Evolutionary conservation across 2,113 vertebrate genomes (phyloP), one percentile per base, ranked within the genome.

Genomic region (Xyliphius kryptos): DNA sequence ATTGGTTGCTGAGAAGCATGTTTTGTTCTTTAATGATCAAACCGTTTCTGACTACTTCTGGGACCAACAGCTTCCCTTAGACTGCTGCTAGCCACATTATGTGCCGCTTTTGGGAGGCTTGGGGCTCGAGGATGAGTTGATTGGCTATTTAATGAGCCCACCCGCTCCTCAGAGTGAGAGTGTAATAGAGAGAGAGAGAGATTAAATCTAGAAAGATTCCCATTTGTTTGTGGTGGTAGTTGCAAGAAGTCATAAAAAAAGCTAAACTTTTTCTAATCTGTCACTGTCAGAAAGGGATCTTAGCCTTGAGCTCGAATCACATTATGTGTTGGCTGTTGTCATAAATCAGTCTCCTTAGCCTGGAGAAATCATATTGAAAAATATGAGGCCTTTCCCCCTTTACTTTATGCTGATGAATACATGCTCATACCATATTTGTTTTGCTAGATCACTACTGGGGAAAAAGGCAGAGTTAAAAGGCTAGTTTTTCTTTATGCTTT

Each of bases 221-320:
- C 44, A 64, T 74, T 72, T 66, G 56, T 71, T 70, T 63, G 53
- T 46, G 41, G 58, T 70, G 44, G 62, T 60, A 49, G 69, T 69
- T 56, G 22, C 48, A 38, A 13, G 3, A 13, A 43, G 11, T 43
- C 40, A 43, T 43, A 12, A 6, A 13, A 43, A 43, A 8, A 43
- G 40, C 40, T 13, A 43, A 43, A 43, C 40, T 43, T 43, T 43
- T 43, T 43, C 40, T 43, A 43, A 78, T 78, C 67, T 68, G 67
- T 72, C 68, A 65, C 61, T 61, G 61, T 64, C 56, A 68, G 59
- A 56, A 74, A 65, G 52, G 48, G 61, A 57, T 71, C 54, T 80
- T n/a, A 70, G 76, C 78, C 73, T 66, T 70, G 38, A 69, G 76
- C 76, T 72, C 71, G 72, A 75, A 76, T 78, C 56, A 16, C 72